Evolutionary conservation across 35 echinoderm and acorn worm species (phyloP), one percentile per base, ranked within the genome.

Genomic region (Hemicentrotus pulcherrimus): DNA sequence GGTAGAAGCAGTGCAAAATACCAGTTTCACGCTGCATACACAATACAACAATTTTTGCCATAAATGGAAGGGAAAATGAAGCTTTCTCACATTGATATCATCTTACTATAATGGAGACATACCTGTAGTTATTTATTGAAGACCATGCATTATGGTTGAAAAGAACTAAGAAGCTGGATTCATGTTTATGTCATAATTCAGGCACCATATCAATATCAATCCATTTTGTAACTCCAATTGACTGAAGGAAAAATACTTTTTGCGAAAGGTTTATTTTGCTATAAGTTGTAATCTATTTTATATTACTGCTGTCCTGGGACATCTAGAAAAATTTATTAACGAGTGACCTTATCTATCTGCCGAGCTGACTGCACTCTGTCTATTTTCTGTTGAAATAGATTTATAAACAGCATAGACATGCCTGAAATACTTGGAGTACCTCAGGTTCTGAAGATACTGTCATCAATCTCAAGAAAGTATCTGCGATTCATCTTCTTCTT

Each of bases 311-410:
- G 65, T 78, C 65, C 5, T 78, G 65, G 65, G 65, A n/a, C 65
- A 78, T 78, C 65, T 78, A 78, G 65, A 28, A 78, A 78, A 30
- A 78, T 78, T 78, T 78, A 78, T 78, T 78, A 78, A 78, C 19
- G 4, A 78, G 65, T 78, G 65, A 78, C 65, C 65, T 78, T 78
- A 78, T 78, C 65, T 78, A 22, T 22, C 65, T 78, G 65, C 65
- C 0, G 28, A 78, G 24, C 22, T 78, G 65, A 78, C 65, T n/a
- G 65, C 28, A 28, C 65, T 78, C 65, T 78, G 65, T 78, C 65
- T 78, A 78, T 78, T 78, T 78, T n/a, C 28, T 78, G 65, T 78
- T 78, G 65, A 78, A 78, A 78, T 78, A 78, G 65, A 78, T 78
- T 78, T 78, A 78, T 78, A 78, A 78, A 78, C 65, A 78, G 65